phyloP scores from a whole-genome alignment of 2,797 vertebrate genomes.

The Toxotes lorentzi region DNA sequence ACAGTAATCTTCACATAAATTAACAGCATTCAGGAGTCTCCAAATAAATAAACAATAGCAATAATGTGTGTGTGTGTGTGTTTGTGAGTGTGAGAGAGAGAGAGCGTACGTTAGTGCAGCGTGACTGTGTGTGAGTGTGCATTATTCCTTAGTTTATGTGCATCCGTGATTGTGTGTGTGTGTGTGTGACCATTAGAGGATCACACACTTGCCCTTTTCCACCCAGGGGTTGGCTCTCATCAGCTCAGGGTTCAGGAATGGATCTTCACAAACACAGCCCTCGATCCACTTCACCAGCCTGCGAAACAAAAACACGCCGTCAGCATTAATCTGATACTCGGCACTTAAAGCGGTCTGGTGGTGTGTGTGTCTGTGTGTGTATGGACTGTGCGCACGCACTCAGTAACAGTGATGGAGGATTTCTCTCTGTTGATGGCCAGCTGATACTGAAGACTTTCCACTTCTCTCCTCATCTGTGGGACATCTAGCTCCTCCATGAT shows the following conservation, averaged over 20 bases:
- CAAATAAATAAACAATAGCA: conserved; percentile 75
- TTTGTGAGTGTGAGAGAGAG: conserved; percentile 2
- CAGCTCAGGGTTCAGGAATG: conserved; percentile 95
- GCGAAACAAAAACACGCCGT: neutral
- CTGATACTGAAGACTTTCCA: conserved; percentile 96
- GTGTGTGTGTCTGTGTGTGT: neutral
- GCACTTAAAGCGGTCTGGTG: neutral
- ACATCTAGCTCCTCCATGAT: conserved; percentile 94
- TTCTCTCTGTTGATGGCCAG: conserved; percentile 94
- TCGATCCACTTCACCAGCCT: conserved; percentile 98
- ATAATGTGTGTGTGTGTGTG: conserved; percentile 40
- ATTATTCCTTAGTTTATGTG: conserved; percentile 63
- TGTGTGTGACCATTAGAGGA: conserved; percentile 85
- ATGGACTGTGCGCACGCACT: conserved; percentile 85
- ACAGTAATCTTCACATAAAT: conserved; percentile 60
- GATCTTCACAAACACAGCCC: conserved; percentile 92
- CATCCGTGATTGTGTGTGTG: conserved; percentile 51
- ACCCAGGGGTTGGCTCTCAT: conserved; percentile 98
- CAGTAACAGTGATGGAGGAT: conserved; percentile 93
- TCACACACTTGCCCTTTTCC: conserved; percentile 94
- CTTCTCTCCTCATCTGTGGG: conserved; percentile 95
- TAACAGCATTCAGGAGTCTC: conserved; percentile 72
- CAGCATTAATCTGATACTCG: neutral
- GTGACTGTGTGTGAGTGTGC: conserved; percentile 54
- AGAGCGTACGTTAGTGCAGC: conserved; percentile 54